Conservation (phyloP, 1,140 invertebrate genomes). For the Asbolus verrucosus region DNA sequence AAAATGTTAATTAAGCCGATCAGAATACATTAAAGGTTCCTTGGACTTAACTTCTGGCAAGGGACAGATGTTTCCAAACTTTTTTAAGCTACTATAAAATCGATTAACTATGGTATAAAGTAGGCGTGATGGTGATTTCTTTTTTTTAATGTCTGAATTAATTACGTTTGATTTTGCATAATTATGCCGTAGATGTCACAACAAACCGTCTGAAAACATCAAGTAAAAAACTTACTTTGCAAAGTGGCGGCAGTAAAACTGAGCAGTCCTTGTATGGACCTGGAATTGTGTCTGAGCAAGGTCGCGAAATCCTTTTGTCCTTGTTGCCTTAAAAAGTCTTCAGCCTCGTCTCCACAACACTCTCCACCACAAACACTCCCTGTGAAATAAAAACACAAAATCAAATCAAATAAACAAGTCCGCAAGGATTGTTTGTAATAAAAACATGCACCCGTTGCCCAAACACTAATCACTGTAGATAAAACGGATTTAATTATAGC, state of each 20-base stretch:
- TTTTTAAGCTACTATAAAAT: constrained; percentile 29
- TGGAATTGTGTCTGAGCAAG: constrained; percentile 72
- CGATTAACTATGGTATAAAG: neutral
- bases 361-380: constrained; percentile 70
- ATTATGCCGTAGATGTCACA: constrained; percentile 39
- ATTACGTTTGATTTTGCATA: constrained; percentile 13
- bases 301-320: constrained; percentile 71
- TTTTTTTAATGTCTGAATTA: constrained; percentile 29
- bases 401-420: neutral
- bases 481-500: constrained; percentile 4
- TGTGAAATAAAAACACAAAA: constrained; percentile 55
- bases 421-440: neutral
- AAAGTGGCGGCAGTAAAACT: constrained; percentile 72
- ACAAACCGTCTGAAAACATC: constrained; percentile 20
- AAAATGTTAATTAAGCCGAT: no score
- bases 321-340: constrained; percentile 68
- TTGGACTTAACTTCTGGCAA: no score
- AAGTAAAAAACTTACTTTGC: constrained; percentile 70
- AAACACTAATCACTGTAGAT: neutral
- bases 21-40: no score
- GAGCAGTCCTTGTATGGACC: constrained; percentile 72
- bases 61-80: constrained; percentile 34
- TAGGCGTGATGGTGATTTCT: constrained; percentile 19
- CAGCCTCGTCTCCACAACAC: constrained; percentile 72
- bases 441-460: neutral